Percentiles rank a stretch among this genome's conserved stretches.
These are phyloP conservation scores for Cerceris ruficornis DNA, from an alignment of 2,888 invertebrate genomes.

Conservation along the genomic window DNA sequence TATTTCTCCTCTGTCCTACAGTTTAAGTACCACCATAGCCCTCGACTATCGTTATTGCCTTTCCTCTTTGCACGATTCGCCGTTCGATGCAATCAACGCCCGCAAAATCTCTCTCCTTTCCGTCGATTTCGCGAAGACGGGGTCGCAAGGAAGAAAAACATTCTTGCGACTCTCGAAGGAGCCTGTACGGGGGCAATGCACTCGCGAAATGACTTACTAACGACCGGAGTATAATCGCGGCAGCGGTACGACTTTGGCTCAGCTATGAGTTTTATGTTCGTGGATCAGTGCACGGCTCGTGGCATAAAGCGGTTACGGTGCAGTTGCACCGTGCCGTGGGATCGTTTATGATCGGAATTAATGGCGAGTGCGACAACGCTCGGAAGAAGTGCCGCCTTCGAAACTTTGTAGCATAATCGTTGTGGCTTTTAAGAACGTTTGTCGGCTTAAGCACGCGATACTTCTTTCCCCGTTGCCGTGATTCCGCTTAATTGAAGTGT, in stretches of 20 bases:
- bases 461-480: background rate
- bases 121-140: background rate
- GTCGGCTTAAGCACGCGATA: slow-evolving; percentile 11
- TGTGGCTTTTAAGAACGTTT: slow-evolving; percentile 20
- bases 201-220: slow-evolving; percentile 62
- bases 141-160: slow-evolving; percentile 38
- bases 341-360: slow-evolving; percentile 66
- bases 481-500: too few relatives aligned
- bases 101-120: slow-evolving; percentile 4
- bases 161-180: slow-evolving; percentile 41
- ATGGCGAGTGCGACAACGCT: slow-evolving; percentile 60
- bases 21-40: too few relatives aligned
- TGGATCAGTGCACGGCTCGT: slow-evolving; percentile 47
- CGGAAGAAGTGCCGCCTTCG: slow-evolving; percentile 49
- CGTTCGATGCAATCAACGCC: slow-evolving; percentile 4
- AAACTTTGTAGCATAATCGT: slow-evolving; percentile 47
- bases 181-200: slow-evolving; percentile 36
- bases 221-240: slow-evolving; percentile 59
- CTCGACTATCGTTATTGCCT: slow-evolving; percentile 37
- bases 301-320: slow-evolving; percentile 58
- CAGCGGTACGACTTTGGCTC: slow-evolving; percentile 30
- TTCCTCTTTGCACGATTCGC: slow-evolving; percentile 41
- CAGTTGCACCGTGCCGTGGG: slow-evolving; percentile 46
- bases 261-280: slow-evolving; percentile 51
- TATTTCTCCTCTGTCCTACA: too few relatives aligned